A percentile compares a stretch with the other conserved stretches of the same genome.
These are phyloP conservation scores for Cepaea hortensis DNA, from an alignment of 2,888 invertebrate genomes.

Conservation along the genomic window DNA sequence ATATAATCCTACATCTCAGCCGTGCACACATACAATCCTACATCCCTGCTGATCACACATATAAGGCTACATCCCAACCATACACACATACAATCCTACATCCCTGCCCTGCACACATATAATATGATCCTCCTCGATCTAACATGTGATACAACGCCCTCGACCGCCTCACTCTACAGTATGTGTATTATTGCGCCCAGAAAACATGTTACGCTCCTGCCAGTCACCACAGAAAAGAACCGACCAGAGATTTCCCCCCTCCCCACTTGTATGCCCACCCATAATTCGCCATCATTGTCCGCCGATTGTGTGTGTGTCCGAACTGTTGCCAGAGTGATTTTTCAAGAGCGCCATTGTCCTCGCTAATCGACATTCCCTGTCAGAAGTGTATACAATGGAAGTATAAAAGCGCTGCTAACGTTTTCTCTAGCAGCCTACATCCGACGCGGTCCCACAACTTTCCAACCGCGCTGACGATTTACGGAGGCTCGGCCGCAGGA, in stretches of 20 bases:
- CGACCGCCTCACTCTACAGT: background rate
- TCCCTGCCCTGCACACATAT: too few species aligned
- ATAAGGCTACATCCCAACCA: too few species aligned
- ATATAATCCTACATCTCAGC: too few species aligned
- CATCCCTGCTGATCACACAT: background rate
- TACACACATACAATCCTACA: too few species aligned
- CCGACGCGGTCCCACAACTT: background rate
- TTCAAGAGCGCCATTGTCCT: slow-evolving; percentile 10
- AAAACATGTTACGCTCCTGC: background rate
- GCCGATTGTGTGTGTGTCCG: background rate
- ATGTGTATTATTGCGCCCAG: background rate
- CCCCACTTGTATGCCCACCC: background rate
- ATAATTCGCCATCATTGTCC: slow-evolving; percentile 13
- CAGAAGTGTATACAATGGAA: background rate
- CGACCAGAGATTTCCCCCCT: background rate
- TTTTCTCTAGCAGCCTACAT: background rate
- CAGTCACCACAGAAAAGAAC: background rate
- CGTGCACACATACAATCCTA: too few species aligned
- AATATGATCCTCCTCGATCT: too few species aligned
- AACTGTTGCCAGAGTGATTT: background rate
- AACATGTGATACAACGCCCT: too few species aligned
- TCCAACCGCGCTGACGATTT: background rate
- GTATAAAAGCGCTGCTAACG: background rate
- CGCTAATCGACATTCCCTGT: slow-evolving; percentile 26
- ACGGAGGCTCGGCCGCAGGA: too few species aligned